Percentiles rank a stretch among this genome's conserved stretches.
Conservation (phyloP, 2,113 vertebrate genomes). For the Climacteris rufus region DNA sequence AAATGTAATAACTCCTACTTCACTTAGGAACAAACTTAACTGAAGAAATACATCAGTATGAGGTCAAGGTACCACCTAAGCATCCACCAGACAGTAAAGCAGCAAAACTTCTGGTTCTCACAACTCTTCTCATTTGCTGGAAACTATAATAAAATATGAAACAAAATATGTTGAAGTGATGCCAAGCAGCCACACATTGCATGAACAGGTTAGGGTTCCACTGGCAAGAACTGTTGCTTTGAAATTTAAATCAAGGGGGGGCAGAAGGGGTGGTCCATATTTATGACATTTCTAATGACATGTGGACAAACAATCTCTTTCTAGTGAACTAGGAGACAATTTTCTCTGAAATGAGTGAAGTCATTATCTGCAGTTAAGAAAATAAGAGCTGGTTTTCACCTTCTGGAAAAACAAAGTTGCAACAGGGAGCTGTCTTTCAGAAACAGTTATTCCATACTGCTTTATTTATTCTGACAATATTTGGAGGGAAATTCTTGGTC, state of each 20-base stretch:
- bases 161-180: not conserved
- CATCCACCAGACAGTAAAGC: not conserved
- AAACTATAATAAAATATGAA: not conserved
- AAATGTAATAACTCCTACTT: not conserved
- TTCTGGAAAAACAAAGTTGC: not conserved
- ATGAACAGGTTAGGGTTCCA: not conserved
- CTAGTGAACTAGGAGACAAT: not conserved
- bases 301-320: slow-evolving; percentile 36
- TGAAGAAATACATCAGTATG: not conserved
- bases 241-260: slow-evolving; percentile 27
- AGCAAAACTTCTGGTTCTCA: not conserved
- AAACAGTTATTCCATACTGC: not conserved
- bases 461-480: not conserved
- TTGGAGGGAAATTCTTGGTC: not conserved
- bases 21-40: not conserved
- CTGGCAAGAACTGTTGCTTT: not conserved
- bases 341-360: slow-evolving; percentile 14
- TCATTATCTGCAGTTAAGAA: not conserved
- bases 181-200: not conserved
- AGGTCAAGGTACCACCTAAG: not conserved
- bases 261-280: too few relatives aligned
- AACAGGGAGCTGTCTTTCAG: not conserved
- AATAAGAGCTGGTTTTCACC: slow-evolving; percentile 19
- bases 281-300: slow-evolving; percentile 60
- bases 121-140: not conserved